Base-by-base conservation (phyloP, 30 jellyfish, hydroid and myxozoan species). In the Clytia hemisphaerica region DNA sequence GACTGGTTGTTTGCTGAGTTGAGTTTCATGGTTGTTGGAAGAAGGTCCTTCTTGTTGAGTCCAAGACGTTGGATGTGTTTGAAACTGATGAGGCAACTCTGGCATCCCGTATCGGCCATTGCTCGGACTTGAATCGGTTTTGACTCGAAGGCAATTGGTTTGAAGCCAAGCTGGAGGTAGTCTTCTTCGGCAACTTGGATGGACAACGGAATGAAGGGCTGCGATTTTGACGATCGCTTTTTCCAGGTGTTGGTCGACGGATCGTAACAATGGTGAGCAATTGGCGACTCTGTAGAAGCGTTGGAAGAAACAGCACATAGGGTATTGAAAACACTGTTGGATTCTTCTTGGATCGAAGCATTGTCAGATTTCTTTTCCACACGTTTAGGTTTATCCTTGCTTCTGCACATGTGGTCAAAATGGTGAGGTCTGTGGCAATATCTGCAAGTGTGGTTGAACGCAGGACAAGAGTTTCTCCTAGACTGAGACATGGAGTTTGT, bases 121-220 rank as follows among this genome's bases (percentile, higher is more conserved):
- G 25, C 21, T 22, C 25, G 5, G 72, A 35, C 36, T 16, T 25
- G 12, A 29, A 53, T 53, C 15, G 66, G 10, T 16, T 18, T 0
- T 28, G 29, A 62, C 30, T 9, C 12, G 61, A 22, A 33, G 24
- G 24, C 36, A 26, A 51, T 7, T 51, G 36, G 33, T 14, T 51
- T 51, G 36, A n/a, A 51, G 9, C 36, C 66, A n/a, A 51, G 37
- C 9, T n/a, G 37, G 24, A 24, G 24, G 66, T 24, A 51, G 66
- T 51, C 66, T 51, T 21, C 66, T 51, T n/a, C 37, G 21, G 24
- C 36, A 24, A 51, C 36, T 24, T n/a, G 37, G 24, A 24, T 24
- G 12, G 66, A 14, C 66, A 51, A 24, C 24, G 66, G 36, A 21
- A 61, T 29, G 64, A 4, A 61, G 30, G 75, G 75, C 71, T 61